Percentiles rank a stretch among this genome's conserved stretches.
Conservation (phyloP, 2,888 invertebrate genomes). For the Ferdinandea cuprea region DNA sequence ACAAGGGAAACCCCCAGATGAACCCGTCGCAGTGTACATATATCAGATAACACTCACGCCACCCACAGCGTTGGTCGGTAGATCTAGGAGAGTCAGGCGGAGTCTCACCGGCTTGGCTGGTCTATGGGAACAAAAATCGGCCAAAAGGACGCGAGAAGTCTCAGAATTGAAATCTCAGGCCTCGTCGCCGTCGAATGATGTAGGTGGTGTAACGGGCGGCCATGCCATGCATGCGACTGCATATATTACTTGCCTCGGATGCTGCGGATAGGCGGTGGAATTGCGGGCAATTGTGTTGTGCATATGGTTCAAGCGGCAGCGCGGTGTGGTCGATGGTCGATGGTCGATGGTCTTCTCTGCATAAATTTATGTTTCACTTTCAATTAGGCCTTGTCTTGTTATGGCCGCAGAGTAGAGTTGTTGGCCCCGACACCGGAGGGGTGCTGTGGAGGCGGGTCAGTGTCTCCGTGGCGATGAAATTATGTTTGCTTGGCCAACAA, state of each 20-base stretch:
- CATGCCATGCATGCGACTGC: conserved; percentile 67
- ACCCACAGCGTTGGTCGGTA: conserved; percentile 65
- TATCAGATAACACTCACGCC: conserved; percentile 74
- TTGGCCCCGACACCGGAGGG: conserved; percentile 43
- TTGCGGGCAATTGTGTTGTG: conserved; percentile 66
- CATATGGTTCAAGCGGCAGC: conserved; percentile 61
- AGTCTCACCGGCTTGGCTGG: conserved; percentile 6
- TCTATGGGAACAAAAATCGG: conserved; percentile 54
- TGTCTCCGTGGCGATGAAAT: conserved; percentile 77
- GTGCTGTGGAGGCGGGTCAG: conserved; percentile 64
- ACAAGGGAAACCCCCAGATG: conserved; percentile 70
- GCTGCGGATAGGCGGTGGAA: conserved; percentile 36
- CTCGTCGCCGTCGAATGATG: conserved; percentile 51
- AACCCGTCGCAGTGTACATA: conserved; percentile 65
- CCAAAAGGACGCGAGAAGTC: conserved; percentile 58
- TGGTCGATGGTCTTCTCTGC: conserved; percentile 67
- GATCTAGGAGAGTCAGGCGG: conserved; percentile 54
- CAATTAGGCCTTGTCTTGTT: conserved; percentile 74
- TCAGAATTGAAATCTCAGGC: conserved; percentile 72
- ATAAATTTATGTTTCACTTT: conserved; percentile 75
- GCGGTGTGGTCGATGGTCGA: conserved; percentile 55
- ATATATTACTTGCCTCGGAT: conserved; percentile 61
- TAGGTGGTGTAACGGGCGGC: conserved; percentile 57
- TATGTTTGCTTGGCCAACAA: conserved; percentile 82
- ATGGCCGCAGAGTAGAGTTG: conserved; percentile 62